Conservation (phyloP, 2,888 invertebrate species). For the Monoplex corrugatus region DNA sequence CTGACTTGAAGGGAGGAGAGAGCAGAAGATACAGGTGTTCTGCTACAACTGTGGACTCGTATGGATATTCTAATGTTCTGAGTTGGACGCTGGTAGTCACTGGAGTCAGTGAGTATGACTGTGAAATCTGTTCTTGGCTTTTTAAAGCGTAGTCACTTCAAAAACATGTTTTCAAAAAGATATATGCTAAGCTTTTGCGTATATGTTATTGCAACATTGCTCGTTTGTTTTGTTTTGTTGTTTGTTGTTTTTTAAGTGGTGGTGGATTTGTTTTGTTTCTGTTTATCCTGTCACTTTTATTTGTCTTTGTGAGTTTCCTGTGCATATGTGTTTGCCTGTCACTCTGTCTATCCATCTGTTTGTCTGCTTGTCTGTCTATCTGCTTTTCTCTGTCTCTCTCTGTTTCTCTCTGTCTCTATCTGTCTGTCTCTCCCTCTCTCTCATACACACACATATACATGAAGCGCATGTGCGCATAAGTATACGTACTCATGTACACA, state of each 20-base stretch:
- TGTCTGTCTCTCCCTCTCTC: neutral
- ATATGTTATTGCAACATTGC: too few relatives aligned
- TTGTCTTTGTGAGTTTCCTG: too few relatives aligned
- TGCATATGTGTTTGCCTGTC: neutral
- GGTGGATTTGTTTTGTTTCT: too few relatives aligned
- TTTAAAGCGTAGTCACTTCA: too few relatives aligned
- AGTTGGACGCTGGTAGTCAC: neutral
- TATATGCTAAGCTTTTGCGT: too few relatives aligned
- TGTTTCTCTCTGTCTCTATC: neutral
- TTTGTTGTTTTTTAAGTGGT: too few relatives aligned
- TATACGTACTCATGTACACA: neutral
- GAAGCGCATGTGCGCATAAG: neutral
- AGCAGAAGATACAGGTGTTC: constrained; percentile 19
- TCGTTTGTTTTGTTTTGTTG: too few relatives aligned
- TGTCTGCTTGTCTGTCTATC: neutral
- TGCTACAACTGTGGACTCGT: neutral
- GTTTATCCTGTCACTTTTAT: too few relatives aligned
- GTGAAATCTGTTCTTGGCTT: too few relatives aligned
- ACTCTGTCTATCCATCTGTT: neutral
- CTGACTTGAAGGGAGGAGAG: constrained; percentile 23
- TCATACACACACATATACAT: neutral
- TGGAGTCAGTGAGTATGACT: neutral
- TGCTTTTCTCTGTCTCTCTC: neutral
- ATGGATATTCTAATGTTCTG: neutral
- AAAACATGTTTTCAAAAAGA: too few relatives aligned